Evolutionary conservation across 2,797 vertebrate genomes (phyloP), one percentile per base, ranked within the genome.

Genomic region (Semotilus atromaculatus): DNA sequence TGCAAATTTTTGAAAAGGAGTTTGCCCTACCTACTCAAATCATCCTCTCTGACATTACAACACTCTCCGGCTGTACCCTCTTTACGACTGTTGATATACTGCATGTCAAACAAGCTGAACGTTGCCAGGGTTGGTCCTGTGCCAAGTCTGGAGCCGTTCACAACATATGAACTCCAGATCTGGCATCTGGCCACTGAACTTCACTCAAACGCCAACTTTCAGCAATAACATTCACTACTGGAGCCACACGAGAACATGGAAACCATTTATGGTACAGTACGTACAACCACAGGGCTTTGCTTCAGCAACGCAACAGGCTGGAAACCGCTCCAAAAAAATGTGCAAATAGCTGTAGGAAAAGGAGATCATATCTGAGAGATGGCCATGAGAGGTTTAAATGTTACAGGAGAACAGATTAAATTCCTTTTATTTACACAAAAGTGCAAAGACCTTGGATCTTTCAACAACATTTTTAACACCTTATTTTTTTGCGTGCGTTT

Each of bases 101-200:
- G 75, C 72, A 81, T 83, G 82, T 86, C 72, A 78, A 75, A 88
- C 85, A 83, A 83, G 71, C 75, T 60, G 31, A 76, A 73, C 62
- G 36, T 16, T 81, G 84, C 82, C 79, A 86, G 82, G n/a, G 9
- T 70, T 86, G 72, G 77, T 40, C 3, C 40, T 45, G 34, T 64
- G 78, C 86, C 86, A 84, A 34, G 67, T 78, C 67, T 83, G 51
- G 18, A 83, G 43, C 62, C 40, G 67, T 53, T 73, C 38, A 85
- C 66, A 75, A 51, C 58, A 67, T 55, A 60, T 67, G 72, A 75
- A 81, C 86, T 81, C 75, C 67, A 55, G 77, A 80, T 70, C 70
- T 86, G 88, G 79, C 81, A 62, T 75, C 73, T 73, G 43, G 86
- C 84, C 81, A 81, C n/a, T 21, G 77, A 88, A 85, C 71, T 83